Evolutionary conservation across 2,113 vertebrate species (phyloP), one percentile per base, ranked within the genome.

Genomic region (Dasyornis broadbenti): DNA sequence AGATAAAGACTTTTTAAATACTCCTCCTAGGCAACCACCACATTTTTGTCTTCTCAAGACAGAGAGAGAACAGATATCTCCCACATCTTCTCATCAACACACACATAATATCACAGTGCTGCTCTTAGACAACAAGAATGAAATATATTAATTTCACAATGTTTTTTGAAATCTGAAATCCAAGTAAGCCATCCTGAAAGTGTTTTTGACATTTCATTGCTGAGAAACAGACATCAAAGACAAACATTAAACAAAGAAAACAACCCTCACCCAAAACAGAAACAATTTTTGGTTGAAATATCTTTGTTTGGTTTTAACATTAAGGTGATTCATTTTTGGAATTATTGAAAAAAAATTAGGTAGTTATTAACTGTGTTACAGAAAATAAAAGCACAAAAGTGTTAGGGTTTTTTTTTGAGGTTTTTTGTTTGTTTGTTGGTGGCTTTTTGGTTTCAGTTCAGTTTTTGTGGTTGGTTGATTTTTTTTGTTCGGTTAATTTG

Each of bases 361-460:
- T 35, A 30, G 13, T 12, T 79, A n/a, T 40, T 85, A 68, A 52
- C 20, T 57, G 5, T 33, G 3, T 44, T 30, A 31, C 15, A 70
- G 24, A 54, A 65, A 30, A 80, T 27, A 33, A 3, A 70, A 72
- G 15, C 10, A 17, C 5, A n/a, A 63, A 71, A 70, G 3, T 9
- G 1, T 2, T 53, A 9, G 8, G 14, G 4, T 7, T 37, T 2
- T 19, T 14, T 56, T 24, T 19, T 53, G 21, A 20, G 10, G 2
- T 8, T 16, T 45, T 33, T 56, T 76, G 9, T 33, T 47, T 56
- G 19, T 35, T 76, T 57, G 4, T 35, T 50, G 31, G 7, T 15
- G 27, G 31, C 6, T 3, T 33, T 71, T 33, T 50, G 3, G 27
- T 19, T 45, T 33, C n/a, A n/a, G n/a, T n/a, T n/a, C n/a, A 3